Conservation (phyloP, 1,140 invertebrate species). For the Drosophila santomea region DNA sequence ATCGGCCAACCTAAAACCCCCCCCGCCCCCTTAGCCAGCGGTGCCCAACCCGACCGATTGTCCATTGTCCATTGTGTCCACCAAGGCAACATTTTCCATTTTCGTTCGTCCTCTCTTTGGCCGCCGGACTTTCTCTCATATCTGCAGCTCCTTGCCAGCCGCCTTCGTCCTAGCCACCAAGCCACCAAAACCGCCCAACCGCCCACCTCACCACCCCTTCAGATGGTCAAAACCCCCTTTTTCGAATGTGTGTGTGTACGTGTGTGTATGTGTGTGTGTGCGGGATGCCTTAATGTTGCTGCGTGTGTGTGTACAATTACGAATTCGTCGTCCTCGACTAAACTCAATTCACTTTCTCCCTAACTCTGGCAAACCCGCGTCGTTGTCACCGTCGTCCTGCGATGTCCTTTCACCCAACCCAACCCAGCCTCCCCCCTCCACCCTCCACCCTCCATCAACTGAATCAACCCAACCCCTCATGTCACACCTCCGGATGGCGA, state of each 20-base stretch:
- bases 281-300: conserved; percentile 54
- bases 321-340: conserved; percentile 78
- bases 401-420: conserved; percentile 41
- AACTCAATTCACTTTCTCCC: conserved; percentile 78
- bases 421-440: background rate
- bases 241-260: conserved; percentile 2
- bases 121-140: conserved; percentile 75
- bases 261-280: conserved; percentile 7
- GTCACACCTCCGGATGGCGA: conserved; percentile 69
- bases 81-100: conserved; percentile 79
- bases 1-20: conserved; percentile 43
- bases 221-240: conserved; percentile 37
- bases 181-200: background rate
- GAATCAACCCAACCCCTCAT: conserved; percentile 25
- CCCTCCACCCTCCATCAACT: background rate
- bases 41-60: conserved; percentile 40
- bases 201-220: conserved; percentile 9
- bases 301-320: conserved; percentile 75
- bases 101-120: conserved; percentile 65
- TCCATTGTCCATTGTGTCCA: conserved; percentile 75
- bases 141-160: conserved; percentile 76
- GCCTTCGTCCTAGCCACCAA: conserved; percentile 51
- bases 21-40: conserved; percentile 13
- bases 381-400: conserved; percentile 65
- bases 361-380: conserved; percentile 45